Evolutionary conservation across 2,797 vertebrate genomes (phyloP).

Genomic region (Distichodus sexfasciatus): DNA sequence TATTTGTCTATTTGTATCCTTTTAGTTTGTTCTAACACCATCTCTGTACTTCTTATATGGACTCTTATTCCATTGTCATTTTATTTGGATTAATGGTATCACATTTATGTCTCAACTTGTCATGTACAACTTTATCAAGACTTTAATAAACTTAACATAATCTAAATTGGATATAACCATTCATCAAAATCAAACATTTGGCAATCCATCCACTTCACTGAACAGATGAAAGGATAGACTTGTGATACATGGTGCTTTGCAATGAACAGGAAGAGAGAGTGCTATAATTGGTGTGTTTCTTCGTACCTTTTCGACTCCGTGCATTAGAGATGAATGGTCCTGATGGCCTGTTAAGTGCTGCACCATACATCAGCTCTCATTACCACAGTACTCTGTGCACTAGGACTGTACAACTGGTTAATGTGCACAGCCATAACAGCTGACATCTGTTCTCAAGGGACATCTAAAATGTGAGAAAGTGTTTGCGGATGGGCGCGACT

Average conservation of each 20-base stretch:
- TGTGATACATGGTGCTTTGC: background rate
- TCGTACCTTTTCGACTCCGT: background rate
- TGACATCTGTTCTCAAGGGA: conserved; percentile 22
- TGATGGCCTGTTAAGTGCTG: conserved; percentile 13
- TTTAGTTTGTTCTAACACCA: no score
- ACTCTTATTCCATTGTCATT: no score
- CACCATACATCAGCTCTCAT: conserved; percentile 24
- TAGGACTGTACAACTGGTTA: conserved; percentile 8
- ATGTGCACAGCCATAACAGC: conserved; percentile 18
- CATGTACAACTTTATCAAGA: no score
- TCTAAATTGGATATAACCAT: no score
- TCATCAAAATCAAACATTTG: no score
- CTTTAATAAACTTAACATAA: no score
- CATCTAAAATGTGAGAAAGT: background rate
- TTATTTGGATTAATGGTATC: no score
- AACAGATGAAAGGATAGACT: background rate
- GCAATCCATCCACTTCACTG: no score
- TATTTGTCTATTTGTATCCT: no score
- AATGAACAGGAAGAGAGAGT: background rate
- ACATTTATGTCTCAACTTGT: no score
- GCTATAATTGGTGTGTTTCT: background rate
- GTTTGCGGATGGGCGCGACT: no score
- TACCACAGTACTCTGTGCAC: conserved; percentile 9
- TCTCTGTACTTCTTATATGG: no score
- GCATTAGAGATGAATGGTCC: conserved; percentile 4